phyloP scores from a whole-genome alignment of 2,113 vertebrate species.

The Caloenas nicobarica region DNA sequence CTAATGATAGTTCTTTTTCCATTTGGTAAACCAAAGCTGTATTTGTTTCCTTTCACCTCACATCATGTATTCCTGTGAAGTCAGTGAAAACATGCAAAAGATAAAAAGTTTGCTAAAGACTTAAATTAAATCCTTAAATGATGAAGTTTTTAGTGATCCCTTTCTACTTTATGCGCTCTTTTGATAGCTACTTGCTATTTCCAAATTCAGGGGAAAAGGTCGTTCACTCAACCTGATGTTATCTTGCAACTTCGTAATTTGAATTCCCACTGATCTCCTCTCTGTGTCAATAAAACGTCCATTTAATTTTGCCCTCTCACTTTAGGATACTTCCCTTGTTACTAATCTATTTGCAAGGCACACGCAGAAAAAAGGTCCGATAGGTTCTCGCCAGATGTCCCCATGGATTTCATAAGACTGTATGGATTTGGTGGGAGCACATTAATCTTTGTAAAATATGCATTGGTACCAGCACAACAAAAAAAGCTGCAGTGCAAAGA shows the following conservation, averaged over 20 bases:
- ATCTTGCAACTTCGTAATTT: not conserved
- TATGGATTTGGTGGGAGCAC: not conserved
- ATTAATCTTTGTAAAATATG: slow-evolving; percentile 50
- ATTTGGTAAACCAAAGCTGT: not conserved
- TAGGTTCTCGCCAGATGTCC: not conserved
- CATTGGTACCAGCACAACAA: slow-evolving; percentile 12
- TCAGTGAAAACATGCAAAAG: not conserved
- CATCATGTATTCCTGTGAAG: not conserved
- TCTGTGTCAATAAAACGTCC: not conserved
- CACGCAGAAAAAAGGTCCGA: not conserved
- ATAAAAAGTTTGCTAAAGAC: not conserved
- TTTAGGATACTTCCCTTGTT: not conserved
- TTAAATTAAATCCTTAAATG: not conserved
- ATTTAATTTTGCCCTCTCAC: not conserved
- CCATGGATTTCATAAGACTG: not conserved
- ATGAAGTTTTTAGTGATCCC: not conserved
- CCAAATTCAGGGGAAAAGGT: not conserved
- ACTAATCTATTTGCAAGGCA: slow-evolving; percentile 6
- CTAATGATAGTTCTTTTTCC: not conserved
- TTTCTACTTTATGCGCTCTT: not conserved
- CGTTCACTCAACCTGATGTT: not conserved
- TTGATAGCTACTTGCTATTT: not conserved
- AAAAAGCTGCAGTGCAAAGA: slow-evolving; percentile 31
- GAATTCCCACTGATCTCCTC: not conserved
- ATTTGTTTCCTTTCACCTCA: not conserved